Base-by-base conservation (phyloP, 2,797 vertebrate species). In the Crax fasciolata region DNA sequence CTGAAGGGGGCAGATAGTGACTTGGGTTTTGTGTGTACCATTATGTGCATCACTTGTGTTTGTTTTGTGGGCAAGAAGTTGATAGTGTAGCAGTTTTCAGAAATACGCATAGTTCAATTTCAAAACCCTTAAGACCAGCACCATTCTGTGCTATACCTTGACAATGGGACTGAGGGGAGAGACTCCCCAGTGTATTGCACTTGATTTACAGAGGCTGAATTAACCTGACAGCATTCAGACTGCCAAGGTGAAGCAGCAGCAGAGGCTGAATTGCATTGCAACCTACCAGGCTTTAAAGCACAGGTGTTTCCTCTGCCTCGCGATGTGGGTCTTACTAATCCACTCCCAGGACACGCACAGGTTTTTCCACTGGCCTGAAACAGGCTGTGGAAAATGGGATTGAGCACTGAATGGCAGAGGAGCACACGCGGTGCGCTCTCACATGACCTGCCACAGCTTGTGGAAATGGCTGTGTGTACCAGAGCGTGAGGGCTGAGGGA, bases 261-360 rank as follows among this genome's bases (percentile, higher is more conserved):
- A 71, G 13, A 90, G 17, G 35, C 38, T 84, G 58, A 39, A 55
- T 43, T 23, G 6, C 87, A 39, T 78, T 76, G 43, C 7, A 78
- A 32, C 13, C 58, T 38, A 12, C 2, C n/a, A 82, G 89, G 84
- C 28, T 52, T 38, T 30, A 41, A 71, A 77, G 59, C 55, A 30
- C 66, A 79, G 65, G 63, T 94, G 85, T 63, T 94, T 97, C 86
- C 94, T 75, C 72, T 70, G 38, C 46, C 89, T 38, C 46, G 8
- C 61, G 94, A 90, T 27, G 85, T 3, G 65, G 58, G 46, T 43
- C 57, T 76, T 67, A 62, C 84, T 88, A 74, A 89, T 59, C 70
- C 44, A 58, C 63, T 74, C 24, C 73, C 27, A 14, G 68, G 85
- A 66, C 80, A 70, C 0, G 21, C 66, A 82, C 80, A 49, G 81